These are phyloP conservation scores for Adrianichthys oophorus DNA, from an alignment of 2,797 vertebrate species.

Conservation along the genomic window DNA sequence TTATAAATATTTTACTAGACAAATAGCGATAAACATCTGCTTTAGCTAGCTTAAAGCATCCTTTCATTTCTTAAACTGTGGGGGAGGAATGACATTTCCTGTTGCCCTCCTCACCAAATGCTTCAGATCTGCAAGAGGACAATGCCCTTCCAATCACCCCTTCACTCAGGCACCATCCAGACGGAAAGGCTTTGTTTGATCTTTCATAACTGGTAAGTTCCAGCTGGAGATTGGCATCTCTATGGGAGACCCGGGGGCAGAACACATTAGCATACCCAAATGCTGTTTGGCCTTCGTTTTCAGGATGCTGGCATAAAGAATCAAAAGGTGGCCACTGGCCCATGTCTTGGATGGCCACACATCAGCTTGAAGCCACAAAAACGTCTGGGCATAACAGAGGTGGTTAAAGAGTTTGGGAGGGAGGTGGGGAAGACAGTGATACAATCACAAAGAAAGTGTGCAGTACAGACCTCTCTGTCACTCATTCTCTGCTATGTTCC, in stretches of 20 bases:
- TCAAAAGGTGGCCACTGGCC: conserved; percentile 50
- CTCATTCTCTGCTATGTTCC: conserved; percentile 38
- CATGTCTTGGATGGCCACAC: conserved; percentile 49
- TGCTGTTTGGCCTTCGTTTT: conserved; percentile 44
- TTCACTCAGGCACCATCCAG: conserved; percentile 45
- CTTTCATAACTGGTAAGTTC: conserved; percentile 24
- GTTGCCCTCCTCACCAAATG: conserved; percentile 12
- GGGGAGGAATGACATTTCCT: conserved; percentile 19
- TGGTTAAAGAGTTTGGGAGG: conserved; percentile 8
- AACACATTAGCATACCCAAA: conserved; percentile 61
- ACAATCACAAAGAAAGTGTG: conserved; percentile 29
- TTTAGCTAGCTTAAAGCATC: conserved; percentile 21
- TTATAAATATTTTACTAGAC: background rate
- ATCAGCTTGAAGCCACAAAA: conserved; percentile 53
- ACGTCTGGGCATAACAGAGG: conserved; percentile 32
- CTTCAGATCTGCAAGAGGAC: conserved; percentile 23
- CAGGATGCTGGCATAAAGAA: conserved; percentile 56
- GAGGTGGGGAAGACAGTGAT: conserved; percentile 6
- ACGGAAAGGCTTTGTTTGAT: conserved; percentile 45
- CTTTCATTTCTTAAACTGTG: conserved; percentile 10
- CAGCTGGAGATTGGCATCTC: conserved; percentile 54
- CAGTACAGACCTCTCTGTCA: conserved; percentile 15
- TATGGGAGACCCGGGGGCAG: conserved; percentile 37
- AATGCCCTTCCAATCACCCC: conserved; percentile 46
- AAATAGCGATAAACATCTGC: conserved; percentile 11